Evolutionary conservation across 2,888 invertebrate genomes (phyloP), one percentile per base, ranked within the genome.

Genomic region (Prenolepis imparis): DNA sequence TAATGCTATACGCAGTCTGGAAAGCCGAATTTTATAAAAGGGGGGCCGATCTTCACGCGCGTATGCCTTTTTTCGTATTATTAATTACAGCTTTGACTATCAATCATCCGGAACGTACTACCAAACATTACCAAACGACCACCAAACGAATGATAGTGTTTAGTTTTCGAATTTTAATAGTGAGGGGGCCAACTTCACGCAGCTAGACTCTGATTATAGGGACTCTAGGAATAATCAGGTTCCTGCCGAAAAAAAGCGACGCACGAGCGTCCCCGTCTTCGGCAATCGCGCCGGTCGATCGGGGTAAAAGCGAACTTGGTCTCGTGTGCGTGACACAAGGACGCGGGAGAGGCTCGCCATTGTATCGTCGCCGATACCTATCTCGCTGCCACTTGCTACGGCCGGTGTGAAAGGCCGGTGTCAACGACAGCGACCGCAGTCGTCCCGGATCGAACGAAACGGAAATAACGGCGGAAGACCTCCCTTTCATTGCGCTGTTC

Each of bases 391-490:
- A 64, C 61, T 44, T 82, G 70, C 66, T 21, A 12, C 82, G 83
- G 11, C 36, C 32, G 52, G 63, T 61, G 64, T 84, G 89, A 85
- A 86, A 87, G 63, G 84, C 91, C 18, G 75, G 74, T 89, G 91
- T 87, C 89, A 88, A 89, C 88, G 89, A 84, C 90, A 90, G 85
- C 83, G 75, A 67, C 70, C 84, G 52, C 88, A 85, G 85, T 74
- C 82, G 74, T 66, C 68, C 84, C 72, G 86, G 84, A 87, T 88
- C 87, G 86, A 87, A 72, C 88, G 88, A 87, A 91, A 92, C 88
- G 88, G 88, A 91, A 92, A 92, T 90, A 92, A 91, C 87, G 85
- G 83, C 70, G 86, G 82, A 91, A 91, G 91, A 83, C 48, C 73
- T 32, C 75, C 52, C n/a, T 6, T n/a, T 44, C 36, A 59, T 44